Conservation (phyloP, 1,140 invertebrate species). For the Drosophila guanche region DNA sequence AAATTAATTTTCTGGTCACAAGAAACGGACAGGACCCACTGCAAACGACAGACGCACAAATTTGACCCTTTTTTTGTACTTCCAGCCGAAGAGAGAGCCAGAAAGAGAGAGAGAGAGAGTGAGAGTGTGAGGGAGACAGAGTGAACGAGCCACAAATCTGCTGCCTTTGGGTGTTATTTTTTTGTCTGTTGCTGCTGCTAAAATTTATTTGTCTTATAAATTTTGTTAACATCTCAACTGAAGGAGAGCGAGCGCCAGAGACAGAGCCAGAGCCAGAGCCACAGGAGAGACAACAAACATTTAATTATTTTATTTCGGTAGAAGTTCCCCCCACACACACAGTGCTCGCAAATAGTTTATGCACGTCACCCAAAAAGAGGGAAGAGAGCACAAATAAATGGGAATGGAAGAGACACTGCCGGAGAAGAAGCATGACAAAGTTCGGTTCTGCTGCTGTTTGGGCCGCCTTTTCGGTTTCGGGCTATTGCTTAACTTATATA, state of each 20-base stretch:
- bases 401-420: slow-evolving; percentile 3
- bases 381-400: slow-evolving; percentile 19
- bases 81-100: neutral
- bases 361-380: slow-evolving; percentile 36
- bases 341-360: slow-evolving; percentile 51
- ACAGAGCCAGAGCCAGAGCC: neutral
- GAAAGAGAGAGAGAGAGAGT: neutral
- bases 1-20: slow-evolving; percentile 59
- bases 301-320: slow-evolving; percentile 54
- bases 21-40: slow-evolving; percentile 3
- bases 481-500: slow-evolving; percentile 48
- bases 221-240: slow-evolving; percentile 58
- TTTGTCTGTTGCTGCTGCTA: slow-evolving; percentile 27
- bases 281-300: slow-evolving; percentile 28
- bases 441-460: slow-evolving; percentile 16
- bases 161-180: slow-evolving; percentile 27
- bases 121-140: neutral
- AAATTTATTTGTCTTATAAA: slow-evolving; percentile 63
- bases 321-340: slow-evolving; percentile 14
- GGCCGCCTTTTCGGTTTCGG: slow-evolving; percentile 35
- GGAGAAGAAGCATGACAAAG: slow-evolving; percentile 41
- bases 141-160: slow-evolving; percentile 37
- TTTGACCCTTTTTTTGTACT: slow-evolving; percentile 35
- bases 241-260: slow-evolving; percentile 7
- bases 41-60: slow-evolving; percentile 19